A percentile compares a stretch with the other conserved stretches of the same genome.
phyloP scores from a whole-genome alignment of 2,888 invertebrate species.

The Orthosia incerta region DNA sequence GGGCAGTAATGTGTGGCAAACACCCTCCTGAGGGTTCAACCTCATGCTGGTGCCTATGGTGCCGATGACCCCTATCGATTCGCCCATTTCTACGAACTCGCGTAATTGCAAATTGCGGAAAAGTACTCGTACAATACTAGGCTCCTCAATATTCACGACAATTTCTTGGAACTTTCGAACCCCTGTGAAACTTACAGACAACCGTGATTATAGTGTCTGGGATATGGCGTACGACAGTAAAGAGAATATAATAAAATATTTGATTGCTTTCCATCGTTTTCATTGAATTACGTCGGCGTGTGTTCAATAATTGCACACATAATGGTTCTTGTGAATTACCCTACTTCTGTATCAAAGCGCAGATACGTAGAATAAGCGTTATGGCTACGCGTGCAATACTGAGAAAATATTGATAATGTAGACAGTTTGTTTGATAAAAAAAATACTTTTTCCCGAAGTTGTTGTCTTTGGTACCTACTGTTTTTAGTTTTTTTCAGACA shows the following conservation, averaged over 20 bases:
- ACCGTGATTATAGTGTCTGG: conserved; percentile 23
- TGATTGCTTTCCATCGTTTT: conserved; percentile 26
- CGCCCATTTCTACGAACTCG: conserved; percentile 83
- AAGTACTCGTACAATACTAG: conserved; percentile 53
- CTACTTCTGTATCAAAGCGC: not conserved
- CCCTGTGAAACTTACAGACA: conserved; percentile 19
- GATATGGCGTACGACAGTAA: not conserved
- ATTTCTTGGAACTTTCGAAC: conserved; percentile 58
- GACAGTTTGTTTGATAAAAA: no score
- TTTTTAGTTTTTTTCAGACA: no score
- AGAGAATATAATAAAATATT: conserved; percentile 16
- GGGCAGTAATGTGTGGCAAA: conserved; percentile 84
- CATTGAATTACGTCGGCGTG: conserved; percentile 3
- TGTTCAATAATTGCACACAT: not conserved
- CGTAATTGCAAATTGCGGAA: conserved; percentile 84
- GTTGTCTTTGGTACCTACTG: no score
- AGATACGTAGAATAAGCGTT: not conserved
- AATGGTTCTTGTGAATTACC: not conserved
- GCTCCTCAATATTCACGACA: conserved; percentile 66
- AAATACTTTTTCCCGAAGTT: no score
- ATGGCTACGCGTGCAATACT: not conserved
- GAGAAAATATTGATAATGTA: not conserved
- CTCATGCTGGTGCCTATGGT: conserved; percentile 87
- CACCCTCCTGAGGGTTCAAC: conserved; percentile 87
- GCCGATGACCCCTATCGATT: conserved; percentile 91